phyloP scores from a whole-genome alignment of 1,140 invertebrate genomes.

The Trialeurodes vaporariorum region DNA sequence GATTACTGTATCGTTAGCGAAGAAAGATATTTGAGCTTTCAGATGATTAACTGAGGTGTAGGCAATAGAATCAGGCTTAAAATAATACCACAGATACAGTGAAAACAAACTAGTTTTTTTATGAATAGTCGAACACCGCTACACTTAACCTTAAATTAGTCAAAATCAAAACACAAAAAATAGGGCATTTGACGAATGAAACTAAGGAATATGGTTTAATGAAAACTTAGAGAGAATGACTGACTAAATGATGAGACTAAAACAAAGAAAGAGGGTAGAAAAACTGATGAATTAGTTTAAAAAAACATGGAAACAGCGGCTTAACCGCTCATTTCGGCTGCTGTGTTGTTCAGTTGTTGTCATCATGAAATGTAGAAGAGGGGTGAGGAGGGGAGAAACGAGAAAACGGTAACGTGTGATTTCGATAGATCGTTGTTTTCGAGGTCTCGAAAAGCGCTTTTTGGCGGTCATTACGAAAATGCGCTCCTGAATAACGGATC shows the following conservation, averaged over 20 bases:
- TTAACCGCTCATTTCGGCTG: background rate
- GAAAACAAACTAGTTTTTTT: no score
- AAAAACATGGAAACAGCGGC: background rate
- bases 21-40: background rate
- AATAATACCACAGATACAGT: background rate
- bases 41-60: background rate
- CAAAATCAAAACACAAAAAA: no score
- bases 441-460: background rate
- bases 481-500: no score
- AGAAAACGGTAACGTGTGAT: no score
- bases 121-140: no score
- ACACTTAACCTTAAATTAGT: no score
- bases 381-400: no score
- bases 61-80: background rate
- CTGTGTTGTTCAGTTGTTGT: background rate
- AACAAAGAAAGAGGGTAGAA: no score
- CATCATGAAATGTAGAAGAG: background rate
- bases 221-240: no score
- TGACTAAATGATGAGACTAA: no score
- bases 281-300: background rate
- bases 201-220: no score
- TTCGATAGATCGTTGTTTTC: background rate
- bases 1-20: background rate
- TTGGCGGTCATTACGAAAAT: background rate
- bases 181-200: no score